Evolutionary conservation across 2,888 invertebrate genomes (phyloP), one percentile per base, ranked within the genome.

Genomic region (Antitype chi): DNA sequence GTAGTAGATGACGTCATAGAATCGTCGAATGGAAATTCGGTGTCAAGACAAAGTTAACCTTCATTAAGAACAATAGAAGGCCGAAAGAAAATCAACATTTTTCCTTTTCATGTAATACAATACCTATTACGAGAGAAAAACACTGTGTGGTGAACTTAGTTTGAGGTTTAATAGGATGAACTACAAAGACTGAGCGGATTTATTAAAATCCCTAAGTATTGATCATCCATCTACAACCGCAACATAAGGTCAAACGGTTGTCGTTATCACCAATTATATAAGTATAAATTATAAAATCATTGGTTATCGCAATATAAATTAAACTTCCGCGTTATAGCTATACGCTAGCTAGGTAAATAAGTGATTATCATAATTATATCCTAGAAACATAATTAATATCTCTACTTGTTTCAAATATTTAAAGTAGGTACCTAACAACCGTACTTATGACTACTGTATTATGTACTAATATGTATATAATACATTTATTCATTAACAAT

Each of bases 1-100:
- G 69, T 62, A 53, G 55, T 63, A n/a, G 60, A 73, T 78, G 81
- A 82, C 75, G 80, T 70, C 74, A 79, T 70, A 59, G 43, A 60
- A 52, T n/a, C 53, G 17, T 76, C 23, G 28, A 69, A 11, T 63
- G 55, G 67, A 81, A 80, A 52, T 77, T 81, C 32, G 49, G 53
- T 25, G 53, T 13, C 17, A 55, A 76, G 55, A 60, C 60, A 25
- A 64, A 62, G n/a, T 52, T 63, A 55, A 57, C 62, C 74, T 78
- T 57, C 49, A 63, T 15, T 28, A 11, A 9, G 25, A 17, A 17
- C n/a, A 32, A 64, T 52, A 64, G 20, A 47, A 70, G 25, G 13
- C 0, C 15, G 9, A 59, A 57, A 32, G 59, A 60, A 49, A 63
- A 49, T 59, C 15, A 43, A 59, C 23, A 32, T 25, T 71, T 38